These are phyloP conservation scores for Lethenteron camtschaticum DNA, from an alignment of 2,113 vertebrate species.

Conservation along the genomic window DNA sequence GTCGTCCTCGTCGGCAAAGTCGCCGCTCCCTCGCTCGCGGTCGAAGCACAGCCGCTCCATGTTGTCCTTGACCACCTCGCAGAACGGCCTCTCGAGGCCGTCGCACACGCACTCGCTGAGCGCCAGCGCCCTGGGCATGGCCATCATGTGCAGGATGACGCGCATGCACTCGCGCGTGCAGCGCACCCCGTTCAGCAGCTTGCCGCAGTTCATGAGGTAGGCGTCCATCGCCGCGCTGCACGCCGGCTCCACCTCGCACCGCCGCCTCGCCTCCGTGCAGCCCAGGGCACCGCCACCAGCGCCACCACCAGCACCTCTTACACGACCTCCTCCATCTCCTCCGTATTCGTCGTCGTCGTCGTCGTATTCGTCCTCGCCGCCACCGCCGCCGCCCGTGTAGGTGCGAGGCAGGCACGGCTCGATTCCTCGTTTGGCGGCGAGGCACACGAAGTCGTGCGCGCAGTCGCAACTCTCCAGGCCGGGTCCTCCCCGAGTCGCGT, in stretches of 20 bases:
- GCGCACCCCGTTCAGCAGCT: constrained; percentile 62
- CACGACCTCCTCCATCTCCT: too few species aligned
- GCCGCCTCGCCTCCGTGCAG: constrained; percentile 67
- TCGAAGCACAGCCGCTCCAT: constrained; percentile 76
- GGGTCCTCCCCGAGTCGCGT: constrained; percentile 3
- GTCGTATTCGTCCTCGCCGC: too few species aligned
- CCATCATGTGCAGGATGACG: constrained; percentile 71
- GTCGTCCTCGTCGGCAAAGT: constrained; percentile 40
- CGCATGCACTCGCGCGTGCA: constrained; percentile 58
- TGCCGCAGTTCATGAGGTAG: constrained; percentile 62
- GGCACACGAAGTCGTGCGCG: background rate
- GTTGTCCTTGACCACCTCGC: constrained; percentile 71
- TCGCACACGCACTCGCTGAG: constrained; percentile 81
- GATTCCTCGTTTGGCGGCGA: constrained; percentile 1
- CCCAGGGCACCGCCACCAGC: constrained; percentile 26
- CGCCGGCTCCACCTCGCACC: constrained; percentile 53
- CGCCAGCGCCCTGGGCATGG: constrained; percentile 59
- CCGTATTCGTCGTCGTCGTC: too few species aligned
- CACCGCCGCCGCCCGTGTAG: too few species aligned
- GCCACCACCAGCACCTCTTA: too few species aligned
- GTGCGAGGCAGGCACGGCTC: constrained; percentile 6
- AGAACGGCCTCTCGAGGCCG: constrained; percentile 67
- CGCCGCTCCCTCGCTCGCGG: constrained; percentile 25
- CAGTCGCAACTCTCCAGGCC: constrained; percentile 4
- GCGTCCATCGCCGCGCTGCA: constrained; percentile 48